Evolutionary conservation across 2,797 vertebrate genomes (phyloP).

Genomic region (Oreochromis mossambicus): DNA sequence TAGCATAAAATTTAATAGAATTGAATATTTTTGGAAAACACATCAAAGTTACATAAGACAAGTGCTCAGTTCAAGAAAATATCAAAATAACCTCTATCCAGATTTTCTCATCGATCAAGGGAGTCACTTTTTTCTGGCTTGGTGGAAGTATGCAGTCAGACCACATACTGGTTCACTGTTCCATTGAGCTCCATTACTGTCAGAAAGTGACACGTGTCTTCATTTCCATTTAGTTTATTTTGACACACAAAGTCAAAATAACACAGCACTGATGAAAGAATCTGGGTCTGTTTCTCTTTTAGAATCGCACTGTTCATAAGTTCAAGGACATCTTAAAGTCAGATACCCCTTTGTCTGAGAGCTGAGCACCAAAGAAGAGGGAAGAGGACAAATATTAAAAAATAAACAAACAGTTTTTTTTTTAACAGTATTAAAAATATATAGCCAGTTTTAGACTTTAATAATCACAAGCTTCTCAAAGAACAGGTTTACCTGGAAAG

Average conservation of each 20-base stretch:
- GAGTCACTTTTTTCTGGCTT: not conserved
- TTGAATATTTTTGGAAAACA: not conserved
- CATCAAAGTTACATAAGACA: not conserved
- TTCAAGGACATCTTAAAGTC: not conserved
- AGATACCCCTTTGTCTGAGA: not conserved
- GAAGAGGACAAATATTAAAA: not conserved
- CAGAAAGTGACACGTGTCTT: not conserved
- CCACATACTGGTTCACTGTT: not conserved
- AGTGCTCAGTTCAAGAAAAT: not conserved
- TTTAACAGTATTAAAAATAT: not conserved
- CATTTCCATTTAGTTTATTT: not conserved
- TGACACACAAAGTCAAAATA: not conserved
- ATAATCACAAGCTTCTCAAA: not conserved
- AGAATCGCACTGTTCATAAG: not conserved
- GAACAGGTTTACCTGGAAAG: conserved; percentile 74
- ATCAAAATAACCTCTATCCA: not conserved
- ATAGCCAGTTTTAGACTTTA: not conserved
- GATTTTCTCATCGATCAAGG: not conserved
- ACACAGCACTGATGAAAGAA: not conserved
- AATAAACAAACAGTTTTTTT: not conserved
- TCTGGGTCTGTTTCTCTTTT: not conserved
- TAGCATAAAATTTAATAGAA: not conserved
- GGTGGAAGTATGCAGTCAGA: not conserved
- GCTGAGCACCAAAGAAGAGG: not conserved
- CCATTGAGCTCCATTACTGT: not conserved